A percentile compares a stretch with the other conserved stretches of the same genome.
phyloP scores from a whole-genome alignment of 2,797 vertebrate genomes.

The Astyanax mexicanus region DNA sequence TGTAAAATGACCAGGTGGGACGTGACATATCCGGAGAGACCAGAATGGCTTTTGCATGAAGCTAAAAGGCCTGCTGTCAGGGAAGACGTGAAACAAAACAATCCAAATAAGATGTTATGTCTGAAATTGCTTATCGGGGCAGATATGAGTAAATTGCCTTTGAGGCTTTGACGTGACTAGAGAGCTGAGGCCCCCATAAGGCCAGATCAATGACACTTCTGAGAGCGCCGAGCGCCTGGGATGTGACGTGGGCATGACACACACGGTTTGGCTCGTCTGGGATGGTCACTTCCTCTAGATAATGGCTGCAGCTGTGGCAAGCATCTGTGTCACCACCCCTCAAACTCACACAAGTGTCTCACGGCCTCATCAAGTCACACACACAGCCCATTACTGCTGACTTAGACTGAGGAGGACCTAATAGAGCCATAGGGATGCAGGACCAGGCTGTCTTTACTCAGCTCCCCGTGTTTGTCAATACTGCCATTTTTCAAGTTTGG shows the following conservation, averaged over 20 bases:
- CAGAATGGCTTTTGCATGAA: slow-evolving; percentile 53
- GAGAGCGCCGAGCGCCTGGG: slow-evolving; percentile 58
- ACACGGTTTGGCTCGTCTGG: slow-evolving; percentile 24
- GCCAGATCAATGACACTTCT: slow-evolving; percentile 69
- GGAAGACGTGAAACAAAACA: slow-evolving; percentile 57
- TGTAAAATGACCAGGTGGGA: slow-evolving; percentile 35
- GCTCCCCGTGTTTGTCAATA: slow-evolving; percentile 70
- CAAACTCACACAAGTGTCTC: slow-evolving; percentile 61
- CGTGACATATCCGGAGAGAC: slow-evolving; percentile 36
- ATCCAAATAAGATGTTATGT: slow-evolving; percentile 65
- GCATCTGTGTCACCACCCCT: slow-evolving; percentile 49
- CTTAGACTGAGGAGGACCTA: slow-evolving; percentile 71
- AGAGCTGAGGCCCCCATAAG: slow-evolving; percentile 64
- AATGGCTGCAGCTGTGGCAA: slow-evolving; percentile 77
- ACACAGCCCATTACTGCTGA: slow-evolving; percentile 75
- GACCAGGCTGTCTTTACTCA: slow-evolving; percentile 68
- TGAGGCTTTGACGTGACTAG: slow-evolving; percentile 63
- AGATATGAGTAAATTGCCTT: slow-evolving; percentile 76
- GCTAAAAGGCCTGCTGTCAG: slow-evolving; percentile 72
- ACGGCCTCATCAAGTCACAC: slow-evolving; percentile 76
- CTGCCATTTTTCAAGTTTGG: slow-evolving; percentile 69
- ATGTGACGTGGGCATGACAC: slow-evolving; percentile 58
- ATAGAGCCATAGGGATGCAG: slow-evolving; percentile 77
- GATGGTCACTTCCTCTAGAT: slow-evolving; percentile 64
- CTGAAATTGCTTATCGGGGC: slow-evolving; percentile 76